A percentile compares a stretch with the other conserved stretches of the same genome.
Evolutionary conservation across 2,888 invertebrate genomes (phyloP).

Genomic region (Chironomus tentans): DNA sequence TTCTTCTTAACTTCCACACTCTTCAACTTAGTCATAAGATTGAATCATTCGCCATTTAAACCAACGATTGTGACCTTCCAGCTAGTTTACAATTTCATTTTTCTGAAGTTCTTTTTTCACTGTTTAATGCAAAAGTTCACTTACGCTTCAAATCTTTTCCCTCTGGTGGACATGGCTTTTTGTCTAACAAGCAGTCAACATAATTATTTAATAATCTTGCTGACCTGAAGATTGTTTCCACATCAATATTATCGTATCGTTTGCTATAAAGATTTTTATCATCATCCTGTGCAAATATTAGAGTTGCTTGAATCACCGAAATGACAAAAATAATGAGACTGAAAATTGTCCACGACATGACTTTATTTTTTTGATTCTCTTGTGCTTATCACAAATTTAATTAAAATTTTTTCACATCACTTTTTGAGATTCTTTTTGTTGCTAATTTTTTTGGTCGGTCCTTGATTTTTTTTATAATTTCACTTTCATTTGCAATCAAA

Average conservation of each 20-base stretch:
- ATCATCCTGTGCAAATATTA: neutral
- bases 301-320: neutral
- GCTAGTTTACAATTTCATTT: neutral
- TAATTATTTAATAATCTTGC: constrained; percentile 61
- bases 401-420: neutral
- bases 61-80: neutral
- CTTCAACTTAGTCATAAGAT: neutral
- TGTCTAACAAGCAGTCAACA: constrained; percentile 57
- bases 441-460: neutral
- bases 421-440: neutral
- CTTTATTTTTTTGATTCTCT: neutral
- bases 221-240: constrained; percentile 58
- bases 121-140: constrained; percentile 36
- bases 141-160: constrained; percentile 63
- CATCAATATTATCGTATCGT: constrained; percentile 59
- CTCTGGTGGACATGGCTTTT: constrained; percentile 62
- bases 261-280: constrained; percentile 8
- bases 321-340: neutral
- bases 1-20: no score
- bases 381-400: neutral
- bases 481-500: no score
- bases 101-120: neutral
- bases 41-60: neutral
- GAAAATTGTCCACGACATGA: neutral
- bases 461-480: no score